Conservation (phyloP, 2,113 vertebrate species). For the Okapia johnstoni region DNA sequence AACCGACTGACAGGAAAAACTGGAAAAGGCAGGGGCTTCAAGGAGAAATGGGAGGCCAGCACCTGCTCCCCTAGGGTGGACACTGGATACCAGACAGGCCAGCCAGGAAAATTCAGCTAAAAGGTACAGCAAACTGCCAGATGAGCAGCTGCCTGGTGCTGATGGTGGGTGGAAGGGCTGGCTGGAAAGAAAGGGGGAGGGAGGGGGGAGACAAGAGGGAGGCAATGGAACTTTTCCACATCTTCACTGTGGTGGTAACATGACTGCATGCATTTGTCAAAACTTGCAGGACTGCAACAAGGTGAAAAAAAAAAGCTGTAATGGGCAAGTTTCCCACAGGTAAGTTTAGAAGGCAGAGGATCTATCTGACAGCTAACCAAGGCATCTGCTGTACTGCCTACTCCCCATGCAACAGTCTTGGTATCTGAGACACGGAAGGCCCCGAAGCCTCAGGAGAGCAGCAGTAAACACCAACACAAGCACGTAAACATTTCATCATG, state of each 20-base stretch:
- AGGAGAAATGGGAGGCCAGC: neutral
- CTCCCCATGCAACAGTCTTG: neutral
- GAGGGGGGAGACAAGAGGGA: neutral
- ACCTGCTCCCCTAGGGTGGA: neutral
- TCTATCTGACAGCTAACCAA: neutral
- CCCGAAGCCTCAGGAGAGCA: neutral
- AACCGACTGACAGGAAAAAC: neutral
- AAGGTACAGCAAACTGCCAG: neutral
- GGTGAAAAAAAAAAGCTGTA: neutral
- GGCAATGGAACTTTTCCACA: too few species aligned
- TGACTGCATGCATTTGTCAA: neutral
- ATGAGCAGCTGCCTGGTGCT: neutral
- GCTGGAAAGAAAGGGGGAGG: neutral
- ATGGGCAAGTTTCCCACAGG: neutral
- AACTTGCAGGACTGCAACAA: neutral
- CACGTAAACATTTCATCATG: accelerated
- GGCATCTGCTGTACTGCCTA: neutral
- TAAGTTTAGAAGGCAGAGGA: neutral
- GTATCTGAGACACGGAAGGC: neutral
- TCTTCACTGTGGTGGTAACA: neutral
- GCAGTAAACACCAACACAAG: neutral
- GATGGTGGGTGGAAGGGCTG: neutral
- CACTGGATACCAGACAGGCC: neutral
- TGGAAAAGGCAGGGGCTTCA: neutral
- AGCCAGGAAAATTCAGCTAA: neutral